Base-by-base conservation (phyloP, 2,113 vertebrate species). In the Malurus elegans region DNA sequence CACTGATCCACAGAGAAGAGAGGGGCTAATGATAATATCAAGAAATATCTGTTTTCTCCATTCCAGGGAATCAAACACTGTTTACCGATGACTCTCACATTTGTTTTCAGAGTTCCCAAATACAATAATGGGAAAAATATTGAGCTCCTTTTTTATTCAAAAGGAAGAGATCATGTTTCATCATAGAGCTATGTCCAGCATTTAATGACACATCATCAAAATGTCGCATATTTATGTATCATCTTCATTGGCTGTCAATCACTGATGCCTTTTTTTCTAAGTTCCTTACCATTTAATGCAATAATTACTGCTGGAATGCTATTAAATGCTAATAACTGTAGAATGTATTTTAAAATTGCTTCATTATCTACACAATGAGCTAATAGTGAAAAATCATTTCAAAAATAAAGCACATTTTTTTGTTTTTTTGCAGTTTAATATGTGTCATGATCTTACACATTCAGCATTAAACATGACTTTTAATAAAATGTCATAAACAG, bases 11-110 rank as follows among this genome's bases (percentile, higher is more conserved):
- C 24, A 83, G 25, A 90, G 66, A 96, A 93, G 21, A 4, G 4
- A 78, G n/a, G 83, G 8, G 32, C 51, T 95, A 89, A 95, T 80
- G 70, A 94, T 71, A n/a, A 36, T 69, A 90, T 40, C 42, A 85
- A 26, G 72, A 96, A 95, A 62, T 79, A 93, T 17, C 61, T 92
- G 28, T 3, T 88, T 90, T 76, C 73, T 34, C 6, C n/a, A 53
- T 73, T 73, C 34, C n/a, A 72, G 42, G 29, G 45, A 71, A 74
- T 8, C 3, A 86, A 76, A 19, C 5, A 17, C 19, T 91, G 81
- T 66, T 85, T 60, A 62, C 10, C 44, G 18, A n/a, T n/a, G 8
- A 19, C 10, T 66, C 19, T 61, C 38, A 14, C 14, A 51, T 42
- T 93, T 93, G 5, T 47, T 93, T 86, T 85, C 47, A 79, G 38